These are phyloP conservation scores for Crenichthys baileyi DNA, from an alignment of 2,797 vertebrate species.

Conservation along the genomic window DNA sequence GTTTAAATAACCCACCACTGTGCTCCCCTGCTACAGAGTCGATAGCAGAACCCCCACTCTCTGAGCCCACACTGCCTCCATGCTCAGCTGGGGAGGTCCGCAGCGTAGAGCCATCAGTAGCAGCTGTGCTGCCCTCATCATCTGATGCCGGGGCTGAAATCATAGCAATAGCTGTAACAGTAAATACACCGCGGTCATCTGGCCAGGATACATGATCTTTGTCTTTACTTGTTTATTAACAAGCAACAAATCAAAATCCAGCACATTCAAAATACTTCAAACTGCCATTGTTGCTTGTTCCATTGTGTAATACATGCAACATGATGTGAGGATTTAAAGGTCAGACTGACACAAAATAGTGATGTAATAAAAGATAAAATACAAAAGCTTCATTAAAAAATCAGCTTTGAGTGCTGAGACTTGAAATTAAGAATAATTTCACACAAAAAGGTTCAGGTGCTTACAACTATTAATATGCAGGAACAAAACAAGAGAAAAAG, in stretches of 20 bases:
- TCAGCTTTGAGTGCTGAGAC: neutral
- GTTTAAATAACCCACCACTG: constrained; percentile 86
- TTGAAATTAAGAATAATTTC: neutral
- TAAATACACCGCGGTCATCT: constrained; percentile 86
- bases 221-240: constrained; percentile 38
- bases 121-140: constrained; percentile 98
- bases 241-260: constrained; percentile 37
- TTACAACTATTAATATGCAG: constrained; percentile 8
- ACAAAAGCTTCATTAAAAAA: neutral
- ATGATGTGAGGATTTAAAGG: constrained; percentile 1
- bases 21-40: constrained; percentile 98
- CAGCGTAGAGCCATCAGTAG: constrained; percentile 96
- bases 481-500: constrained; percentile 14
- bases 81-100: constrained; percentile 98
- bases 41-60: constrained; percentile 97
- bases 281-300: neutral
- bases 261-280: constrained; percentile 16
- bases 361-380: constrained; percentile 1
- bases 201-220: constrained; percentile 56
- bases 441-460: neutral
- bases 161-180: constrained; percentile 96
- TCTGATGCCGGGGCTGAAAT: constrained; percentile 99
- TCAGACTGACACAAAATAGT: neutral
- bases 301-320: constrained; percentile 2
- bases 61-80: constrained; percentile 96